Percentiles rank a stretch among this genome's conserved stretches.
Conservation (phyloP, 2,888 invertebrate species). For the Glomeris marginata region DNA sequence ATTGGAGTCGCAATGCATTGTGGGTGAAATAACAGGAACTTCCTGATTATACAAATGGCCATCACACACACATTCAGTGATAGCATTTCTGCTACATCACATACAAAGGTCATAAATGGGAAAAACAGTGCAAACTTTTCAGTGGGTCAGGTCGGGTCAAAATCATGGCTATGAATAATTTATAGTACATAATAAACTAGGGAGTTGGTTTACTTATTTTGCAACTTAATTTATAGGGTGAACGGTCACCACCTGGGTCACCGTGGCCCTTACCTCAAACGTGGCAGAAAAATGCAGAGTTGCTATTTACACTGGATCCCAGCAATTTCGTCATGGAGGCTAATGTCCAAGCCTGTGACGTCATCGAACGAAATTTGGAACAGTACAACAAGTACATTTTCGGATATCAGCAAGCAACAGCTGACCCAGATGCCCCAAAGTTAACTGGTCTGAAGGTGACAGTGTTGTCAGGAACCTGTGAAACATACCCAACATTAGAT, state of each 20-base stretch:
- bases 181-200: too few relatives aligned
- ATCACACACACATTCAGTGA: too few relatives aligned
- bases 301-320: constrained; percentile 4
- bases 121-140: too few relatives aligned
- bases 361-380: constrained; percentile 38
- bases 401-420: background rate
- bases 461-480: constrained; percentile 37
- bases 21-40: too few relatives aligned
- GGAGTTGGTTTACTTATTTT: background rate
- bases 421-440: background rate
- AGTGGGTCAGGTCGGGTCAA: too few relatives aligned
- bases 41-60: too few relatives aligned
- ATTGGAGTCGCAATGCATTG: too few relatives aligned
- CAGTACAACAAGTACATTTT: constrained; percentile 23
- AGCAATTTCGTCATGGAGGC: constrained; percentile 4
- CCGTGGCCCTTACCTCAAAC: constrained; percentile 13
- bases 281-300: constrained; percentile 6
- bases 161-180: too few relatives aligned
- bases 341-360: constrained; percentile 31
- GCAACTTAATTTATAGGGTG: constrained; percentile 6
- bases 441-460: constrained; percentile 4
- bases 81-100: too few relatives aligned
- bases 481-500: constrained; percentile 44
- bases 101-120: too few relatives aligned
- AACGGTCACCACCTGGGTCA: constrained; percentile 8